Evolutionary conservation across 2,797 vertebrate genomes (phyloP).

Genomic region (Clarias fuscus): DNA sequence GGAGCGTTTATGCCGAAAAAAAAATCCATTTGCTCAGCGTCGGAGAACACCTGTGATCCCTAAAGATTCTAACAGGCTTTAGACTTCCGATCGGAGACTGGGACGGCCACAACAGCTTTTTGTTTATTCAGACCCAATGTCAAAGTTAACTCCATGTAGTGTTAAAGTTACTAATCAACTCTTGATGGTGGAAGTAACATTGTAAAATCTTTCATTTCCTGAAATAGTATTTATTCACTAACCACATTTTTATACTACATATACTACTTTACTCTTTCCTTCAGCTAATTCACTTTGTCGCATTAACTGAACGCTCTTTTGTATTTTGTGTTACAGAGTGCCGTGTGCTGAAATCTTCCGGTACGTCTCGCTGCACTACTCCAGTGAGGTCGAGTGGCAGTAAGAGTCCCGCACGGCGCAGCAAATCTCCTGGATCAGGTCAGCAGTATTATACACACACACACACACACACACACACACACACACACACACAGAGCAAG

Average conservation of each 20-base stretch:
- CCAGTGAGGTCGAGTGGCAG: slow-evolving; percentile 71
- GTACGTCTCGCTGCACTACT: slow-evolving; percentile 77
- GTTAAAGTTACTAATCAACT: background rate
- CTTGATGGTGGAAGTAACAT: background rate
- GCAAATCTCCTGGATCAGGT: slow-evolving; percentile 93
- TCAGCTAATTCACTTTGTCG: background rate
- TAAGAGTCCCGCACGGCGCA: slow-evolving; percentile 88
- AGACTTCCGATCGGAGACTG: too few species aligned
- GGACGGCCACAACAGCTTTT: too few species aligned
- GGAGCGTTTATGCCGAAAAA: too few species aligned
- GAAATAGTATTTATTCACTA: background rate
- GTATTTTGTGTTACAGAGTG: slow-evolving; percentile 76
- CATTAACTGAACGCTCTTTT: background rate
- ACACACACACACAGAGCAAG: slow-evolving; percentile 23
- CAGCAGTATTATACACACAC: slow-evolving; percentile 42
- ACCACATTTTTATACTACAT: background rate
- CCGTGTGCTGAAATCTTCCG: slow-evolving; percentile 86
- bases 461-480: slow-evolving; percentile 33
- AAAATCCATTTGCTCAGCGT: too few species aligned
- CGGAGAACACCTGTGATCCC: too few species aligned
- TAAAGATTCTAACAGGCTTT: too few species aligned
- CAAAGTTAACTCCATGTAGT: background rate
- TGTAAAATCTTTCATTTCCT: background rate
- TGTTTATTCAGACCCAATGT: too few species aligned
- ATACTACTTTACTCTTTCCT: background rate